Evolutionary conservation across 2,113 vertebrate genomes (phyloP).

Genomic region (Odobenus rosmarus): DNA sequence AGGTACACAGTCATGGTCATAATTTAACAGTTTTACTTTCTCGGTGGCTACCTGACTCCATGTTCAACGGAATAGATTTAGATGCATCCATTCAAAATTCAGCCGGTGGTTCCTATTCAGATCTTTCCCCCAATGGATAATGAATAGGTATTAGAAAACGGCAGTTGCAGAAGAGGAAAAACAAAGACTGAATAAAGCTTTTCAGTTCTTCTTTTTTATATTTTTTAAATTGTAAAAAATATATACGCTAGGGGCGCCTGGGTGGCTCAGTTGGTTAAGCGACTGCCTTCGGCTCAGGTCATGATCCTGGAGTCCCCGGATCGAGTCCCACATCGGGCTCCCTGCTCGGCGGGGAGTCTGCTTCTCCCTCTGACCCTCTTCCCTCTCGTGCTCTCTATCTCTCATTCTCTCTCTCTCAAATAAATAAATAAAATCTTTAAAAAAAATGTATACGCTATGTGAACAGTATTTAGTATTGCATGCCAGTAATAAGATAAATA

Average conservation of each 20-base stretch:
- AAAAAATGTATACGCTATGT: not conserved
- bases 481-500: not conserved
- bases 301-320: too few relatives aligned
- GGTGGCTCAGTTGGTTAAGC: too few relatives aligned
- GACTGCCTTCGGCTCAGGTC: too few relatives aligned
- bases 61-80: not conserved
- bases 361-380: too few relatives aligned
- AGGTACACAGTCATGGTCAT: not conserved
- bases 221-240: not conserved
- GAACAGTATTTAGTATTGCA: not conserved
- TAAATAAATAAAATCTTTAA: too few relatives aligned
- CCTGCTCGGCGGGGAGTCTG: too few relatives aligned
- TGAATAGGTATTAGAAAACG: not conserved
- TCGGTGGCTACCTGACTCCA: not conserved
- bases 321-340: too few relatives aligned
- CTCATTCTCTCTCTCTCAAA: too few relatives aligned
- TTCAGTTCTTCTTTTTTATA: not conserved
- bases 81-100: not conserved
- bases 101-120: not conserved
- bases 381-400: too few relatives aligned
- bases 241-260: too few relatives aligned
- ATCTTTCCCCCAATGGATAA: not conserved
- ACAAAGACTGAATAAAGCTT: not conserved
- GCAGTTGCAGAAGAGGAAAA: not conserved
- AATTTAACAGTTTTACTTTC: not conserved